Conservation (phyloP, 2,113 vertebrate genomes). For the Centropristis striata region DNA sequence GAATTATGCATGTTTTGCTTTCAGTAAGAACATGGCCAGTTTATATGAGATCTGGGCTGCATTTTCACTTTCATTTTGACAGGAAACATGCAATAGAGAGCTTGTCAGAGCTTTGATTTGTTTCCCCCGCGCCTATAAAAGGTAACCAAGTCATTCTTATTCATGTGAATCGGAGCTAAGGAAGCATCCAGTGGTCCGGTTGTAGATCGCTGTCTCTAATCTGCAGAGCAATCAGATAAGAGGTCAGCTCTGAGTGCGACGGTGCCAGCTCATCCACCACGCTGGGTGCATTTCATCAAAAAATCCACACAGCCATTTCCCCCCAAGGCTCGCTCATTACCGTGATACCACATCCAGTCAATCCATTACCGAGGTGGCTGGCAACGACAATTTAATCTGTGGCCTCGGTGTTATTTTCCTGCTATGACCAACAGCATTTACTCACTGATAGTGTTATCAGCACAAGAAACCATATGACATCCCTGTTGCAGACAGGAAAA, state of each 20-base stretch:
- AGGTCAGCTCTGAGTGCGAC: conserved; percentile 30
- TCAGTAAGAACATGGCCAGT: conserved; percentile 20
- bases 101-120: conserved; percentile 41
- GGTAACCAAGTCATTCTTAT: conserved; percentile 24
- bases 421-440: conserved; percentile 24
- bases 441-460: conserved; percentile 33
- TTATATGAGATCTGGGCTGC: conserved; percentile 8
- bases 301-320: conserved; percentile 31
- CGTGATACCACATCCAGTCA: conserved; percentile 41
- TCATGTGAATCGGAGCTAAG: conserved; percentile 16
- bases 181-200: conserved; percentile 5
- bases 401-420: not conserved
- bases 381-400: conserved; percentile 40
- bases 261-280: conserved; percentile 37
- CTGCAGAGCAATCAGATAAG: conserved; percentile 33
- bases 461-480: conserved; percentile 25
- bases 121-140: conserved; percentile 23
- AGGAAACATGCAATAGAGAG: conserved; percentile 15
- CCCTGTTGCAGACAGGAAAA: conserved; percentile 35
- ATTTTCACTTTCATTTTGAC: conserved; percentile 33
- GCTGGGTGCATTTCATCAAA: conserved; percentile 46
- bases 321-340: conserved; percentile 47
- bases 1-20: conserved; percentile 61
- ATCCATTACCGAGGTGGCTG: conserved; percentile 48
- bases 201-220: conserved; percentile 40